A percentile compares a stretch with the other conserved stretches of the same genome.
Conservation (phyloP, 2,113 vertebrate species). For the Neotragus moschatus region DNA sequence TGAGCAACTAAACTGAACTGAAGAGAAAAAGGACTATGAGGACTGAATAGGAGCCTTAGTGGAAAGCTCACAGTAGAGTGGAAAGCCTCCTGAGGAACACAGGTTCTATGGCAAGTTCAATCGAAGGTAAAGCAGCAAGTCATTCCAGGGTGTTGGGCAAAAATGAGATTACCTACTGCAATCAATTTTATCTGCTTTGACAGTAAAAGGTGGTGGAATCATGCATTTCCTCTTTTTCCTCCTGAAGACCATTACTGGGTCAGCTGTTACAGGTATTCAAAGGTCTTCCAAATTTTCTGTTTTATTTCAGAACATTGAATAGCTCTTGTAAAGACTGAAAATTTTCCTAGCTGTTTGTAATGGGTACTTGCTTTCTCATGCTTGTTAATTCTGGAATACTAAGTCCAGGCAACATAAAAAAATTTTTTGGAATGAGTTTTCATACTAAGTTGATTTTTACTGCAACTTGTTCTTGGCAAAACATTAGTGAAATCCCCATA, state of each 20-base stretch:
- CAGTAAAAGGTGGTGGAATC: background rate
- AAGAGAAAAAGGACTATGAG: background rate
- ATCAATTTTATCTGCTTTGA: background rate
- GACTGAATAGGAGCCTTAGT: rapidly evolving
- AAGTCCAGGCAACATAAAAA: background rate
- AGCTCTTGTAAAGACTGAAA: background rate
- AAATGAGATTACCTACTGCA: background rate
- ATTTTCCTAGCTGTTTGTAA: background rate
- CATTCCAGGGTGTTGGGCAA: background rate
- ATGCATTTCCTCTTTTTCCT: background rate
- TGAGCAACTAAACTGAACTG: background rate
- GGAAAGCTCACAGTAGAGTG: background rate
- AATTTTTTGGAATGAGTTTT: slow-evolving; percentile 11
- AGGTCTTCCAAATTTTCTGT: background rate
- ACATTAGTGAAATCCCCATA: slow-evolving; percentile 7
- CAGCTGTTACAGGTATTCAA: background rate
- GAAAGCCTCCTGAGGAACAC: background rate
- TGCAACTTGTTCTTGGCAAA: slow-evolving; percentile 38
- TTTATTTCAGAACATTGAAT: background rate
- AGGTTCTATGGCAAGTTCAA: background rate
- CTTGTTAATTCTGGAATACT: background rate
- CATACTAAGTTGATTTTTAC: slow-evolving; percentile 40
- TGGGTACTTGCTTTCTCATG: background rate
- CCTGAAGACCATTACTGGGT: background rate
- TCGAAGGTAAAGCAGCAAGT: background rate